Evolutionary conservation across 1,140 invertebrate genomes (phyloP).

Genomic region (Holotrichia oblita): DNA sequence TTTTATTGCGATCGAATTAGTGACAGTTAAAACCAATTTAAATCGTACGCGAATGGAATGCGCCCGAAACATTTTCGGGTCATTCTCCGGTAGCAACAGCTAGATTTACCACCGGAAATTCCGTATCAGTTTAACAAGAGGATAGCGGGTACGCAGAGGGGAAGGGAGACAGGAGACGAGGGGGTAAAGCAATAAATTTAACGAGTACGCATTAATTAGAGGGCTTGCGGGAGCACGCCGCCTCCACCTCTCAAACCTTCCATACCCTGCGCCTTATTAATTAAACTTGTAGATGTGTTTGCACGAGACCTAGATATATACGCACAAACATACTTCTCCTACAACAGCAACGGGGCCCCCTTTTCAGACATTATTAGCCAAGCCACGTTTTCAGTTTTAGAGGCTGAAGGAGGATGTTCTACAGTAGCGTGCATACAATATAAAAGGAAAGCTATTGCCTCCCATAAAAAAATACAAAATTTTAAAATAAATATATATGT

Average conservation of each 20-base stretch:
- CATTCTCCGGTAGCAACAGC: neutral
- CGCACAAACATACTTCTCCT: conserved; percentile 11
- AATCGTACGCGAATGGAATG: neutral
- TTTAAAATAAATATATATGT: no score
- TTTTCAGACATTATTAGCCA: conserved; percentile 25
- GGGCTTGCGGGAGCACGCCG: conserved; percentile 21
- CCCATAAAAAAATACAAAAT: no score
- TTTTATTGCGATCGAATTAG: neutral
- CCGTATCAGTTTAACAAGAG: conserved; percentile 26
- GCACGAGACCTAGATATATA: conserved; percentile 6
- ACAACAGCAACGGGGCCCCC: neutral
- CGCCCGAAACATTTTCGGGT: neutral
- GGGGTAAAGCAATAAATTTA: conserved; percentile 35
- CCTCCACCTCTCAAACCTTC: neutral
- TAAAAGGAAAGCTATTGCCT: no score
- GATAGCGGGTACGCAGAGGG: neutral
- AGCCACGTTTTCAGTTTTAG: neutral
- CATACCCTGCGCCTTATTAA: conserved; percentile 15
- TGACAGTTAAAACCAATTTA: neutral
- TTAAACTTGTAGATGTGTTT: conserved; percentile 36
- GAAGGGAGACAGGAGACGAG: neutral
- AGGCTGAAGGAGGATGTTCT: no score
- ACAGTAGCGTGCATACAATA: no score
- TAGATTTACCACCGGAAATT: conserved; percentile 30
- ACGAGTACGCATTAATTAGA: conserved; percentile 36